Percentiles rank a stretch among this genome's conserved stretches.
Evolutionary conservation across 2,888 invertebrate genomes (phyloP).

Genomic region (Ceraclea dissimilis): DNA sequence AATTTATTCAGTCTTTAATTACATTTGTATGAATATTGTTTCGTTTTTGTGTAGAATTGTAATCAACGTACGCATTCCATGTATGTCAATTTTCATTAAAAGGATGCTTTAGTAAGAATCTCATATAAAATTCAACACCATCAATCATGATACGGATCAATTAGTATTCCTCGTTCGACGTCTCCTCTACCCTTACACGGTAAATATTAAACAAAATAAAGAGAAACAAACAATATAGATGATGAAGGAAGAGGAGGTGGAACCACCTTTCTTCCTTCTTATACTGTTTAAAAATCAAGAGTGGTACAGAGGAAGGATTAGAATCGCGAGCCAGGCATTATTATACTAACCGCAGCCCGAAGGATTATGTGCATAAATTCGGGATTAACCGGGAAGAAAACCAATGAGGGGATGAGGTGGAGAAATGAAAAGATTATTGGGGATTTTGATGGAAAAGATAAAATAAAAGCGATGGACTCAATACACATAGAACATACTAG

Average conservation of each 20-base stretch:
- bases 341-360: slow-evolving; percentile 14
- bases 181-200: slow-evolving; percentile 3
- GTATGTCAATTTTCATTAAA: neutral
- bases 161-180: slow-evolving; percentile 10
- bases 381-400: slow-evolving; percentile 21
- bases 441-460: neutral
- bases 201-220: neutral
- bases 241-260: neutral
- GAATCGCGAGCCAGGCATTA: neutral
- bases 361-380: slow-evolving; percentile 26
- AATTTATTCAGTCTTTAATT: no score
- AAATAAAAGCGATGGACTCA: slow-evolving; percentile 5
- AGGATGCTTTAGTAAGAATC: neutral
- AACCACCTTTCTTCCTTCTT: slow-evolving; percentile 9
- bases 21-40: no score
- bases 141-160: neutral
- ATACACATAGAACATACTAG: slow-evolving; percentile 5
- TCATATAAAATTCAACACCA: neutral
- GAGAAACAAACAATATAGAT: neutral
- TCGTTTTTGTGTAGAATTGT: no score
- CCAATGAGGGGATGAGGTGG: slow-evolving; percentile 13
- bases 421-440: slow-evolving; percentile 1
- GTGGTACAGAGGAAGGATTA: slow-evolving; percentile 23
- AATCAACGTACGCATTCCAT: no score
- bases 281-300: slow-evolving; percentile 24